These are phyloP conservation scores for Bursaphelenchus okinawaensis DNA, from an alignment of 2,888 invertebrate genomes.

Conservation along the genomic window DNA sequence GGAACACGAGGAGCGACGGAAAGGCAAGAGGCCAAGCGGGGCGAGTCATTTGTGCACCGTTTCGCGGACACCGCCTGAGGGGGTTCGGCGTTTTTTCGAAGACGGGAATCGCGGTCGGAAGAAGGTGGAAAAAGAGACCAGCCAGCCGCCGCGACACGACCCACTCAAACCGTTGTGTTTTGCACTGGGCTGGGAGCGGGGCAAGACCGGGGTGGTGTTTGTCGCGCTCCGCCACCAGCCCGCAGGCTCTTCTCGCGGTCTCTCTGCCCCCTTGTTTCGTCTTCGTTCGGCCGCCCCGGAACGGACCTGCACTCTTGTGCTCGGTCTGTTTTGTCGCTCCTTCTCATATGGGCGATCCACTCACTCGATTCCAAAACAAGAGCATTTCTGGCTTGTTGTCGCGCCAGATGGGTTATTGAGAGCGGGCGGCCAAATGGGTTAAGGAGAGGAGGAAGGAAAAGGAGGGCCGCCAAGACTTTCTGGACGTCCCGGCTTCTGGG, in stretches of 20 bases:
- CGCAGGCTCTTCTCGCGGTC: neutral
- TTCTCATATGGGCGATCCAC: neutral
- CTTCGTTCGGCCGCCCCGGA: neutral
- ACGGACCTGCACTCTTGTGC: neutral
- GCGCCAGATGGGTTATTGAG: neutral
- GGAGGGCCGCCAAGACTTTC: neutral
- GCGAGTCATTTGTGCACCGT: neutral
- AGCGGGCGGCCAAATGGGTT: neutral
- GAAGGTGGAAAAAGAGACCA: neutral
- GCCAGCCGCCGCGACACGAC: neutral
- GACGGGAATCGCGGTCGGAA: neutral
- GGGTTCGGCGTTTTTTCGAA: too few relatives aligned
- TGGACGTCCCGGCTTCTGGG: too few relatives aligned
- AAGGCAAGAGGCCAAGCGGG: neutral
- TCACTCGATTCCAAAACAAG: neutral
- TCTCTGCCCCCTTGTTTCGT: neutral
- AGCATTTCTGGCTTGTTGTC: neutral
- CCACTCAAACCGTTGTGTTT: neutral
- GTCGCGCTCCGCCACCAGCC: neutral
- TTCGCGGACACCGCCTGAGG: neutral
- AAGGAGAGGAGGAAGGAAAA: neutral
- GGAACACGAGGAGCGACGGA: neutral
- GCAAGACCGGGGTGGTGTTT: neutral
- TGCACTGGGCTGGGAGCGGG: neutral
- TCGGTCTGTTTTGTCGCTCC: too few relatives aligned